Conservation (phyloP, 2,113 vertebrate genomes). For the Xenotilapia longispinis region DNA sequence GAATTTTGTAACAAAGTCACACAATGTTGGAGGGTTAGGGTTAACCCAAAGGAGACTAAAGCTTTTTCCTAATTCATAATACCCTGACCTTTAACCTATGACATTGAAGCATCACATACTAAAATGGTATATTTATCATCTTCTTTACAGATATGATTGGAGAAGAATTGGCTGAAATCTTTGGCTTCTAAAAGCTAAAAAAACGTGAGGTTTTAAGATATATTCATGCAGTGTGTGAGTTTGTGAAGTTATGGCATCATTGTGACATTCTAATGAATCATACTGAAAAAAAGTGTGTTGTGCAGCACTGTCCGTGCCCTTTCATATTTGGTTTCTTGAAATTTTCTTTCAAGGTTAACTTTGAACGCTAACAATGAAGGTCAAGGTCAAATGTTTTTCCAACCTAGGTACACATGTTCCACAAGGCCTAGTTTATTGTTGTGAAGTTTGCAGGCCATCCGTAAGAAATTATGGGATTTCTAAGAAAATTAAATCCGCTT, state of each 20-base stretch:
- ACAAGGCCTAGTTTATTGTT: background rate
- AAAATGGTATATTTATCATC: background rate
- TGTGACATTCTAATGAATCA: background rate
- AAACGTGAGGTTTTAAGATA: background rate
- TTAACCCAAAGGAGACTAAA: background rate
- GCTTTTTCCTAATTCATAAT: background rate
- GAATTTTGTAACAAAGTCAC: background rate
- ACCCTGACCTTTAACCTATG: background rate
- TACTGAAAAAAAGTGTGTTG: background rate
- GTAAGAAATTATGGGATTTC: background rate
- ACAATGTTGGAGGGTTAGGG: background rate
- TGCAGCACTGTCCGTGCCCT: background rate
- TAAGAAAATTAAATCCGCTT: background rate
- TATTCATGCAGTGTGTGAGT: background rate
- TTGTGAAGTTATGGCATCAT: background rate
- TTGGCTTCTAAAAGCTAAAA: background rate
- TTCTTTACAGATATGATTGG: background rate
- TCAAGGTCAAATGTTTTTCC: background rate
- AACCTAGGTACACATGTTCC: background rate
- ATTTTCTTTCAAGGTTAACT: background rate
- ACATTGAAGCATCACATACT: background rate
- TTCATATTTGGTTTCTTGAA: background rate
- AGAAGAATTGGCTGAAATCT: background rate
- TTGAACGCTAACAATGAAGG: background rate
- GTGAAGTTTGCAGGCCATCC: background rate